phyloP scores from a whole-genome alignment of 1,140 invertebrate species.

The Drosophila fuyamai region DNA sequence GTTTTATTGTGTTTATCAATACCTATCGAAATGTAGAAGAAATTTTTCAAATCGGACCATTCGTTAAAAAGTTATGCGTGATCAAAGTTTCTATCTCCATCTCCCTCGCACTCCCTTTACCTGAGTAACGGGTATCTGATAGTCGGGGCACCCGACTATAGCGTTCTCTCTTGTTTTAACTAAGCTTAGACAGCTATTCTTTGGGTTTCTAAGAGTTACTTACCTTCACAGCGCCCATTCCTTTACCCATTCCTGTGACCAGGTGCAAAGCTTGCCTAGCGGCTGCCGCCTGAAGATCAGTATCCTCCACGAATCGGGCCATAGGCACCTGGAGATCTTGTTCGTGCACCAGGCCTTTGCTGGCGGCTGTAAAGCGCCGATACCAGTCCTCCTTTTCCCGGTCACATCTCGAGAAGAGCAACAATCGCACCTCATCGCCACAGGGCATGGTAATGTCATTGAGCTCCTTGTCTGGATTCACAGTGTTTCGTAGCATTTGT shows the following conservation, averaged over 20 bases:
- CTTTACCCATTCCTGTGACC: conserved; percentile 22
- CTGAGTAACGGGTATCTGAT: too few relatives aligned
- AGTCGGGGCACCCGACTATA: too few relatives aligned
- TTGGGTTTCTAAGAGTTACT: too few relatives aligned
- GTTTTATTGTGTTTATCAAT: too few relatives aligned
- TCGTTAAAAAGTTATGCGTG: too few relatives aligned
- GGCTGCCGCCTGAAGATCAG: conserved; percentile 71
- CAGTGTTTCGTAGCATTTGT: conserved; percentile 58
- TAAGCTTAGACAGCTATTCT: too few relatives aligned
- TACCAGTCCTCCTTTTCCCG: conserved; percentile 96
- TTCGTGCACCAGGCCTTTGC: conserved; percentile 69
- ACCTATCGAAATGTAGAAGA: too few relatives aligned
- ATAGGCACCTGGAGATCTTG: conserved; percentile 72
- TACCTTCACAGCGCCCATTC: conserved; percentile 10
- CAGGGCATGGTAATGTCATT: conserved; percentile 69
- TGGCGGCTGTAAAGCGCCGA: conserved; percentile 77
- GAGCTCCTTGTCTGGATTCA: conserved; percentile 69
- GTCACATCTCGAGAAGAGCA: conserved; percentile 92
- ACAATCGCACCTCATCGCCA: conserved; percentile 85
- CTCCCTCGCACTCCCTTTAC: too few relatives aligned
- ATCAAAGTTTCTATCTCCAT: too few relatives aligned
- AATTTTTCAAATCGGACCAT: too few relatives aligned
- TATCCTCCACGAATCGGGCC: conserved; percentile 65
- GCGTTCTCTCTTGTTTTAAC: too few relatives aligned
- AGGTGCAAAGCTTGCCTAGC: conserved; percentile 58